A percentile compares a stretch with the other conserved stretches of the same genome.
These are phyloP conservation scores for Aphrocallistes beatrix DNA, from an alignment of 37 sponge, comb jelly and placozoan genomes.

Conservation along the genomic window DNA sequence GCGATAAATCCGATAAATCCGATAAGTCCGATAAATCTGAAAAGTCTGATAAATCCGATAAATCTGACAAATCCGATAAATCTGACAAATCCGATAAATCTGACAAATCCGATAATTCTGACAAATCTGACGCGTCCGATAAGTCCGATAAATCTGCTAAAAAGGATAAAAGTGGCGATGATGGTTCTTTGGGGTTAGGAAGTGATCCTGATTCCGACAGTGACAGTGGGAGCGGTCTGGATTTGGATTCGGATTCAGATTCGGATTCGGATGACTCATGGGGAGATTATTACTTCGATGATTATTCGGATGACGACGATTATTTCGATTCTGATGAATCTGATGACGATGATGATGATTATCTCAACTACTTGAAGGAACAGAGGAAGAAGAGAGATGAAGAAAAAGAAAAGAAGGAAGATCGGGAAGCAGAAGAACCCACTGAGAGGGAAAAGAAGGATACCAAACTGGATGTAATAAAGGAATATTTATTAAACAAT, in stretches of 20 bases:
- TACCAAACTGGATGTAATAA: not conserved
- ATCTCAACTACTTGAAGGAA: not conserved
- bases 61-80: not conserved
- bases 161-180: not conserved
- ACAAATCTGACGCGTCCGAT: not conserved
- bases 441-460: not conserved
- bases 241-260: not conserved
- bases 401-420: conserved; percentile 9
- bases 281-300: not conserved
- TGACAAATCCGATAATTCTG: not conserved
- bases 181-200: not conserved
- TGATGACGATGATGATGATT: not conserved
- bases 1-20: not conserved
- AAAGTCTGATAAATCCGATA: not conserved
- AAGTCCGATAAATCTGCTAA: not conserved
- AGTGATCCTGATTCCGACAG: not conserved
- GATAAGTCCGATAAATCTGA: not conserved
- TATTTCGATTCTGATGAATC: not conserved
- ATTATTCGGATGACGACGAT: not conserved
- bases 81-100: conserved; percentile 11
- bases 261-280: not conserved
- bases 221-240: not conserved
- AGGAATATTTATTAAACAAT: not conserved
- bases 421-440: not conserved
- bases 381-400: not conserved